Evolutionary conservation across 2,113 vertebrate genomes (phyloP).

Genomic region (Hippocampus comes): DNA sequence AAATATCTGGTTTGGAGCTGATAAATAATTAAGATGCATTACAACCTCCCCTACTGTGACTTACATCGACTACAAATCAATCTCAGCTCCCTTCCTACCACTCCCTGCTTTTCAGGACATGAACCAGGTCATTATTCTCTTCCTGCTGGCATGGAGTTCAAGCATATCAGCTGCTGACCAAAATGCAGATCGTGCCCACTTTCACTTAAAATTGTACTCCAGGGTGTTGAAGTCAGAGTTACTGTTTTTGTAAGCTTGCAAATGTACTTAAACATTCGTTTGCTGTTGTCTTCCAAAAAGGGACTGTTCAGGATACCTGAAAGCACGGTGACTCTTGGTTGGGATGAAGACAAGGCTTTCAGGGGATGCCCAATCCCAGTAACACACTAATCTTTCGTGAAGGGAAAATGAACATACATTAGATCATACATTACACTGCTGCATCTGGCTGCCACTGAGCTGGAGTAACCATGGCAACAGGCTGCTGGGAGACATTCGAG

Average conservation of each 20-base stretch:
- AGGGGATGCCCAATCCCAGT: conserved; percentile 50
- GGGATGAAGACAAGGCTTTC: conserved; percentile 19
- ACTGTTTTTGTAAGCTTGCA: conserved; percentile 11
- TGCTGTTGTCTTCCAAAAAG: conserved; percentile 19
- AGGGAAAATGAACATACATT: conserved; percentile 31
- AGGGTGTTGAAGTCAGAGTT: conserved; percentile 25
- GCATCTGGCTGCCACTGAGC: conserved; percentile 58
- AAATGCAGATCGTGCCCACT: conserved; percentile 10
- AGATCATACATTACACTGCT: conserved; percentile 54
- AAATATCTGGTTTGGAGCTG: background rate
- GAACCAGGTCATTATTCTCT: conserved; percentile 35
- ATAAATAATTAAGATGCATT: background rate
- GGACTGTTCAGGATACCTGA: conserved; percentile 2
- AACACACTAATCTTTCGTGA: conserved; percentile 50
- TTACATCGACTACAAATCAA: conserved; percentile 16
- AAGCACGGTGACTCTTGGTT: conserved; percentile 19
- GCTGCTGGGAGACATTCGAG: conserved; percentile 62
- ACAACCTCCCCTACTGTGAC: background rate
- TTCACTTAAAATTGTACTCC: conserved; percentile 10
- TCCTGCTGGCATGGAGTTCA: conserved; percentile 35
- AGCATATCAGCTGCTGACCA: conserved; percentile 11
- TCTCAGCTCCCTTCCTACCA: conserved; percentile 24
- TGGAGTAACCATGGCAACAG: conserved; percentile 70
- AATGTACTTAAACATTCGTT: conserved; percentile 4
- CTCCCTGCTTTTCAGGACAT: conserved; percentile 48